Percentiles rank a stretch among this genome's conserved stretches.
Conservation (phyloP, 2,113 vertebrate species). For the Tricholaema leucomelas region DNA sequence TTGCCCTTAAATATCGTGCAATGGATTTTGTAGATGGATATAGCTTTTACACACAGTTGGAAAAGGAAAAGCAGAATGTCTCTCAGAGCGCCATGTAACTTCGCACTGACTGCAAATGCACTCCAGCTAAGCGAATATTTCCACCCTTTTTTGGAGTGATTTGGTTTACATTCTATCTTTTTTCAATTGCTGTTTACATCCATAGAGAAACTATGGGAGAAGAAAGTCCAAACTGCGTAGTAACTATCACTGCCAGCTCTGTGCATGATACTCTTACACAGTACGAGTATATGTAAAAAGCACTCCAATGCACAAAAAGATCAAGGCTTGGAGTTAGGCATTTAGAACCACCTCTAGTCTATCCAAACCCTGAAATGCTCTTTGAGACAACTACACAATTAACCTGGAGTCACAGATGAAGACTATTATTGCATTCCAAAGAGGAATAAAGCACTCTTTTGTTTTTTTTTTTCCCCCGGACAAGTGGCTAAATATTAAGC, state of each 20-base stretch:
- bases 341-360: background rate
- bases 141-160: background rate
- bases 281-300: background rate
- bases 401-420: background rate
- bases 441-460: background rate
- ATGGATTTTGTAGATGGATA: background rate
- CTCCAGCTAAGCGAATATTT: background rate
- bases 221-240: background rate
- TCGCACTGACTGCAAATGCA: background rate
- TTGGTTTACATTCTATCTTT: background rate
- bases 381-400: background rate
- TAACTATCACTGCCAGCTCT: background rate
- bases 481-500: constrained; percentile 29
- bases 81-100: background rate
- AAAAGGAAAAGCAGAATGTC: background rate
- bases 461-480: background rate
- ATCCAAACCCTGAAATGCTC: background rate
- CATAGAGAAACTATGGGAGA: background rate
- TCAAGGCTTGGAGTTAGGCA: background rate
- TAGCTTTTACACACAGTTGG: background rate
- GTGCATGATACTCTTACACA: background rate
- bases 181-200: background rate
- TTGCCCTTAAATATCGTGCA: background rate
- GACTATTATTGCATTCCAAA: background rate
- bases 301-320: background rate